phyloP scores from a whole-genome alignment of 2,113 vertebrate genomes.

The Hassar affinis region DNA sequence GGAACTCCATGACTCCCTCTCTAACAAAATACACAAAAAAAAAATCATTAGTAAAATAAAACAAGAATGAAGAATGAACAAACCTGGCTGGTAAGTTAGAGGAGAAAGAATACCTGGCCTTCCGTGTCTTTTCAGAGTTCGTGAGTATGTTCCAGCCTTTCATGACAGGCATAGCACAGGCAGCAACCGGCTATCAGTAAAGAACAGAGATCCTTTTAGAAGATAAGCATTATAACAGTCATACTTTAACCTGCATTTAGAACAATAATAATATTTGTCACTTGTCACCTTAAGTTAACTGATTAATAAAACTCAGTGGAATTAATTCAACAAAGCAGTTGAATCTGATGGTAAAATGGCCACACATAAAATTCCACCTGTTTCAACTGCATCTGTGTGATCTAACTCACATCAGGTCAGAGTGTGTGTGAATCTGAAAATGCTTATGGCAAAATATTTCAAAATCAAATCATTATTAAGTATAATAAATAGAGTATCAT shows the following conservation, averaged over 20 bases:
- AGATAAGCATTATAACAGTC: background rate
- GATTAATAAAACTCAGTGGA: background rate
- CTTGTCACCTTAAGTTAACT: background rate
- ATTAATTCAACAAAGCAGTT: too few species aligned
- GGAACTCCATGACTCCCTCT: slow-evolving; percentile 96
- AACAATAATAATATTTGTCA: background rate
- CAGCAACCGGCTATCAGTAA: slow-evolving; percentile 85
- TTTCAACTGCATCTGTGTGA: background rate
- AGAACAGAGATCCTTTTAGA: slow-evolving; percentile 1
- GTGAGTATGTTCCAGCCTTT: slow-evolving; percentile 97
- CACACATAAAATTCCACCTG: background rate
- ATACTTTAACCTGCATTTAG: background rate
- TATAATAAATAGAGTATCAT: background rate
- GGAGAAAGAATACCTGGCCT: slow-evolving; percentile 78
- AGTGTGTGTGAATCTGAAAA: background rate
- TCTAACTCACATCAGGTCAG: background rate
- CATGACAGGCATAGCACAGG: slow-evolving; percentile 97
- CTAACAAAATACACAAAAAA: slow-evolving; percentile 65
- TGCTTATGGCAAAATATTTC: background rate
- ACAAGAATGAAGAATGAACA: background rate
- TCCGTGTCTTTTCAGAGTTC: slow-evolving; percentile 90
- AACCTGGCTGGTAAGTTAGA: background rate
- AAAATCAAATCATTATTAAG: background rate
- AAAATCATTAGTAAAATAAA: slow-evolving; percentile 13
- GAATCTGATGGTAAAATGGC: background rate